Evolutionary conservation across 2,113 vertebrate species (phyloP).

Genomic region (Triplophysa dalaica): DNA sequence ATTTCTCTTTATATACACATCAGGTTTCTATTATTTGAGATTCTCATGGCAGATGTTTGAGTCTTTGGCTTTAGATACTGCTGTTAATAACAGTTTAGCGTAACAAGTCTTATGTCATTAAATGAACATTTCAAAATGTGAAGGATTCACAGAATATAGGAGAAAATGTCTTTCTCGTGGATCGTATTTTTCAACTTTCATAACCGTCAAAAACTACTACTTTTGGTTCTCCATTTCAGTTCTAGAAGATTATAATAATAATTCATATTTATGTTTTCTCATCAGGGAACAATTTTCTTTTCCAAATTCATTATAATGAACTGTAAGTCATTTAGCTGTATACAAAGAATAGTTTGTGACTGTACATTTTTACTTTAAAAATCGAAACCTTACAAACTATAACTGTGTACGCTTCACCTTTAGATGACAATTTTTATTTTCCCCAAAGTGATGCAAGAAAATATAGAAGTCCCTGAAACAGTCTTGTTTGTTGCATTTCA

Average conservation of each 20-base stretch:
- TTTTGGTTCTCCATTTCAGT: conserved; percentile 23
- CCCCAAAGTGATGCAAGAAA: too few species aligned
- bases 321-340: conserved; percentile 19
- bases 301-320: conserved; percentile 18
- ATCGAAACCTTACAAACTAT: conserved; percentile 6
- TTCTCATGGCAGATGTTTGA: not conserved
- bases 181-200: not conserved
- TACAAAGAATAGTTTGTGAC: not conserved
- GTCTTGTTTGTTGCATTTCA: conserved; percentile 1
- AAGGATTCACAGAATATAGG: not conserved
- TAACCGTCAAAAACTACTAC: not conserved
- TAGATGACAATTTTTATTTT: too few species aligned
- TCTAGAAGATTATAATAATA: not conserved
- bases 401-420: not conserved
- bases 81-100: not conserved
- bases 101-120: not conserved
- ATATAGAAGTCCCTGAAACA: too few species aligned
- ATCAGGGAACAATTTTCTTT: not conserved
- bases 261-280: conserved; percentile 22
- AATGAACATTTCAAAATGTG: not conserved
- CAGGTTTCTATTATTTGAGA: conserved; percentile 6
- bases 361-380: not conserved
- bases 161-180: not conserved
- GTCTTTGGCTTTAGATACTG: conserved; percentile 1
- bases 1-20: not conserved